Conservation (phyloP, 2,888 invertebrate genomes). For the Nudaria mundana region DNA sequence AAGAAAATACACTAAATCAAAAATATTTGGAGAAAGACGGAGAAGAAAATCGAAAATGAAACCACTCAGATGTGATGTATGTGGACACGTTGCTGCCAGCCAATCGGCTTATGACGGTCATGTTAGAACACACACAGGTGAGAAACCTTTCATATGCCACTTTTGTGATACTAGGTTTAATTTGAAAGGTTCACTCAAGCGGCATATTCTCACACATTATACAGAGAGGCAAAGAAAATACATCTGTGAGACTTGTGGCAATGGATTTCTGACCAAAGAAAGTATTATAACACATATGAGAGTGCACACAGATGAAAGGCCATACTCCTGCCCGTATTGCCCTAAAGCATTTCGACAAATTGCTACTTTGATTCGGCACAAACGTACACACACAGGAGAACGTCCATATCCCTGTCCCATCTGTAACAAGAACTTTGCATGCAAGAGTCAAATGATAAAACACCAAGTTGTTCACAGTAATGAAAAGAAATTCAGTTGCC, state of each 20-base stretch:
- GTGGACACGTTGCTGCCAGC: slow-evolving; percentile 52
- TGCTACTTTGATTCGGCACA: slow-evolving; percentile 65
- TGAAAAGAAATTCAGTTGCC: slow-evolving; percentile 78
- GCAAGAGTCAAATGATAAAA: slow-evolving; percentile 54
- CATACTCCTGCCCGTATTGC: slow-evolving; percentile 62
- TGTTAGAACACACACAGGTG: slow-evolving; percentile 67
- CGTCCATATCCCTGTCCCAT: slow-evolving; percentile 60
- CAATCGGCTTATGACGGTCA: slow-evolving; percentile 63
- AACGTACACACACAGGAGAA: slow-evolving; percentile 67
- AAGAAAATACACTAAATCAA: slow-evolving; percentile 23
- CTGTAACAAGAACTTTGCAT: slow-evolving; percentile 62
- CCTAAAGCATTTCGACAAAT: slow-evolving; percentile 58
- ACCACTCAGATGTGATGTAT: slow-evolving; percentile 57
- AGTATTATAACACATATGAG: slow-evolving; percentile 67
- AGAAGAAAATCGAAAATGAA: slow-evolving; percentile 39
- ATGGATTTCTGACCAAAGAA: slow-evolving; percentile 60
- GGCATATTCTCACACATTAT: slow-evolving; percentile 58
- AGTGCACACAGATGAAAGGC: slow-evolving; percentile 64
- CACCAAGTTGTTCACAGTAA: slow-evolving; percentile 67
- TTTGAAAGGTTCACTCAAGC: slow-evolving; percentile 57
- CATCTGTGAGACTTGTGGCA: slow-evolving; percentile 70
- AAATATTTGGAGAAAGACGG: slow-evolving; percentile 29
- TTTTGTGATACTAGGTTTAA: slow-evolving; percentile 52
- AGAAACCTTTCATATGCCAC: slow-evolving; percentile 60
- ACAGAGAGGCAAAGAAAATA: slow-evolving; percentile 55